These are phyloP conservation scores for Oceanodroma tethys DNA, from an alignment of 2,113 vertebrate species.

Conservation along the genomic window DNA sequence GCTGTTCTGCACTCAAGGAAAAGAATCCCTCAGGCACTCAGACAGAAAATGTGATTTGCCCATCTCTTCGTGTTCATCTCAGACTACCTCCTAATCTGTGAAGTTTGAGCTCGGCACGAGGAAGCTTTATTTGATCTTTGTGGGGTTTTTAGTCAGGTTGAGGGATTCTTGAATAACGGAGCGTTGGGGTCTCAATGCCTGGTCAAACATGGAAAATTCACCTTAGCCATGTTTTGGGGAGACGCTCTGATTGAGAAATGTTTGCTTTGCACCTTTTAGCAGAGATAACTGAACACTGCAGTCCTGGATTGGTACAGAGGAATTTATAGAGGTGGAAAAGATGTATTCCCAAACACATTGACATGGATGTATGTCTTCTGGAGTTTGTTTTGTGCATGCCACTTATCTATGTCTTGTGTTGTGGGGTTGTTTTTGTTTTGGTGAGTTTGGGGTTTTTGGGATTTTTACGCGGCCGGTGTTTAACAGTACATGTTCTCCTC, in stretches of 20 bases:
- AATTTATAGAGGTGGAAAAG: slow-evolving; percentile 43
- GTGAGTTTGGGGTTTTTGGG: background rate
- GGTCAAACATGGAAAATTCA: background rate
- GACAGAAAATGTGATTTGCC: background rate
- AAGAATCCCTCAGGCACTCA: background rate
- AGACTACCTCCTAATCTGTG: background rate
- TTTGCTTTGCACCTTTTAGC: background rate
- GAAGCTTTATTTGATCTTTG: background rate
- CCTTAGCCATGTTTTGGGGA: background rate
- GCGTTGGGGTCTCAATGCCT: background rate
- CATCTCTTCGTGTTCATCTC: background rate
- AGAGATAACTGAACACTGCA: slow-evolving; percentile 58
- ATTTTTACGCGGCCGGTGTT: background rate
- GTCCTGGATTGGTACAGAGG: slow-evolving; percentile 82
- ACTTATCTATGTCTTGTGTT: background rate
- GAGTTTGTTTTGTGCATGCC: slow-evolving; percentile 32
- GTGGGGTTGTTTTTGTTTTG: background rate
- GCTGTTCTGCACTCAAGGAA: background rate
- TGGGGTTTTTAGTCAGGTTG: background rate
- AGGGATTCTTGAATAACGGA: background rate
- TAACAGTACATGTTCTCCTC: slow-evolving; percentile 4
- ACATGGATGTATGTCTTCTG: background rate
- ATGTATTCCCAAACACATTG: background rate
- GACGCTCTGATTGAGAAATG: background rate
- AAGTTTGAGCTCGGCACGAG: background rate